A percentile compares a stretch with the other conserved stretches of the same genome.
phyloP scores from a whole-genome alignment of 2,888 invertebrate genomes.

The Hirtodrosophila alboralis region DNA sequence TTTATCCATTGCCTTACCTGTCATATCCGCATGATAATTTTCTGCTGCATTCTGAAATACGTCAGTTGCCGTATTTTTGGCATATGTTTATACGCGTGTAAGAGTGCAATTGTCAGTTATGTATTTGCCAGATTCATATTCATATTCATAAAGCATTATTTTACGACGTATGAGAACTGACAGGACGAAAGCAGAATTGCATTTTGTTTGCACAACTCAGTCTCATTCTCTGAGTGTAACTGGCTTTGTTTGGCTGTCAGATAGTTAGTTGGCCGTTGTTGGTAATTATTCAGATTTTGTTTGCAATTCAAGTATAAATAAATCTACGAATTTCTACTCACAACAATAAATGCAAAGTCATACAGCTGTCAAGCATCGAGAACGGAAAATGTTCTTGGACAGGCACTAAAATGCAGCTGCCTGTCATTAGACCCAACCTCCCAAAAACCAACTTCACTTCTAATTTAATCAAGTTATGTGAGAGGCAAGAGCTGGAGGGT shows the following conservation, averaged over 20 bases:
- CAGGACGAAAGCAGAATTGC: constrained; percentile 21
- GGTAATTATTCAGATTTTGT: constrained; percentile 74
- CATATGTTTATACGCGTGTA: neutral
- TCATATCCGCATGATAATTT: constrained; percentile 7
- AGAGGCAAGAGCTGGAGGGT: constrained; percentile 17
- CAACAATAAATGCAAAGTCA: constrained; percentile 57
- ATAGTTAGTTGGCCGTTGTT: constrained; percentile 54
- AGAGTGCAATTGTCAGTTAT: constrained; percentile 30
- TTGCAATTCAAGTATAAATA: constrained; percentile 72
- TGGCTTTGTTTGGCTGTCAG: constrained; percentile 51
- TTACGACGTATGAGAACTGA: constrained; percentile 23
- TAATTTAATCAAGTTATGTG: constrained; percentile 68
- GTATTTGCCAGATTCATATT: constrained; percentile 22
- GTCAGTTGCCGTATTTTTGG: constrained; percentile 3
- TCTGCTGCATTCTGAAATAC: constrained; percentile 9
- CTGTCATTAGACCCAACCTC: constrained; percentile 51
- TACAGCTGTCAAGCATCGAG: constrained; percentile 59
- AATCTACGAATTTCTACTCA: constrained; percentile 60
- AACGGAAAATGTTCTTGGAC: constrained; percentile 28
- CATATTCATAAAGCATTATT: constrained; percentile 18
- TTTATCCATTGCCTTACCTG: neutral
- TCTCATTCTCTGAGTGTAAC: neutral
- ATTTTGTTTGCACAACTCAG: constrained; percentile 6
- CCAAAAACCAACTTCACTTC: constrained; percentile 10
- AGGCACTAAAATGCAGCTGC: constrained; percentile 70